Evolutionary conservation across 1,140 invertebrate species (phyloP).

Genomic region (Drosophila murphyi): DNA sequence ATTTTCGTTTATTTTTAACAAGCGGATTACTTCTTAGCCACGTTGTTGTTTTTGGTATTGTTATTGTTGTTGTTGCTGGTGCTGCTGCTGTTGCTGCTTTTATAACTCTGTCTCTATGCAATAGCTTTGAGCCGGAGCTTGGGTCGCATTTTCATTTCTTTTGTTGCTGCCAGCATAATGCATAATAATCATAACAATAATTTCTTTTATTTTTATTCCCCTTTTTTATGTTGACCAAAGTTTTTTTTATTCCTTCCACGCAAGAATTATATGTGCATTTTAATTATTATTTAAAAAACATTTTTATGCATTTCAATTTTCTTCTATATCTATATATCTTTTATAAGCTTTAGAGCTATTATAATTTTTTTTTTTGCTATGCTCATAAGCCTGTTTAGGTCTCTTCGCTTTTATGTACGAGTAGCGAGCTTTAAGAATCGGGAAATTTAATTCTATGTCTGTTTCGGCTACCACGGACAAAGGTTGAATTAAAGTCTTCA

Average conservation of each 20-base stretch:
- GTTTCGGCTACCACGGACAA: too few species aligned
- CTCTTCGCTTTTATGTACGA: too few species aligned
- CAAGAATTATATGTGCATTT: slow-evolving; percentile 53
- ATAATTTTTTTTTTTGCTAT: background rate
- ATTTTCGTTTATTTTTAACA: slow-evolving; percentile 82
- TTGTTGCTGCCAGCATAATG: slow-evolving; percentile 53
- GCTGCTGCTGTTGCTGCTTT: slow-evolving; percentile 21
- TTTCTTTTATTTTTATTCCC: slow-evolving; percentile 71
- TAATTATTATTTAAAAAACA: slow-evolving; percentile 70
- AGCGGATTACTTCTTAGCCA: slow-evolving; percentile 73
- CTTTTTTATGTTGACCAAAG: slow-evolving; percentile 41
- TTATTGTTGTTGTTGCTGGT: slow-evolving; percentile 16
- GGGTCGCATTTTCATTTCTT: slow-evolving; percentile 57
- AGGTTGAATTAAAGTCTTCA: too few species aligned
- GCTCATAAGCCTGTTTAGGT: background rate
- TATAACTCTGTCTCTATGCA: slow-evolving; percentile 49
- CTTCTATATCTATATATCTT: slow-evolving; percentile 7
- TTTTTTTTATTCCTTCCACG: slow-evolving; percentile 35
- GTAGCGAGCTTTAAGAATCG: background rate
- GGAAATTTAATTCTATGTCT: too few species aligned
- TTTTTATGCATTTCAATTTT: slow-evolving; percentile 54
- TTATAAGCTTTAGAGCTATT: background rate
- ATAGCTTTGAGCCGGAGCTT: slow-evolving; percentile 40
- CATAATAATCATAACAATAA: slow-evolving; percentile 78
- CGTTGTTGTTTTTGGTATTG: slow-evolving; percentile 25